Evolutionary conservation across 2,888 invertebrate species (phyloP), one percentile per base, ranked within the genome.

Genomic region (Limnephilus auricula): DNA sequence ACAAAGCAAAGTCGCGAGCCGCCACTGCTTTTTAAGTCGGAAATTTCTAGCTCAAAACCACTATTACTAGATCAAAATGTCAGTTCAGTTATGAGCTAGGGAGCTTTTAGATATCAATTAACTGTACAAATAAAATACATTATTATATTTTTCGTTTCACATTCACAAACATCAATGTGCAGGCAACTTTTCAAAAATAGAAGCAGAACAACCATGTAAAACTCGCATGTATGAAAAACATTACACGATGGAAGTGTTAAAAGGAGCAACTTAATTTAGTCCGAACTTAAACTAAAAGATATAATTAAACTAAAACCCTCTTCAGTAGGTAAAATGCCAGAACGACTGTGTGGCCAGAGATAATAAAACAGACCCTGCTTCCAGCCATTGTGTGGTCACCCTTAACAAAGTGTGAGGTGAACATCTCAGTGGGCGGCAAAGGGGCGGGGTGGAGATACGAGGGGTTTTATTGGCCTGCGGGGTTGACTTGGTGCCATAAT

Each of bases 351-450:
- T 65, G 65, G 25, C 65, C 65, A 65, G 65, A 65, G 65, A 65
- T 65, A 65, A 65, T 65, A 65, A 65, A 65, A 65, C 65, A 65
- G 25, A 65, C n/a, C 65, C 25, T n/a, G 65, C n/a, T 65, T 65
- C 65, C 65, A 84, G 40, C 37, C 30, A 37, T 12, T 40, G 37
- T 37, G 45, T 85, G 84, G 84, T 40, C 37, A n/a, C 84, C 85
- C 40, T 45, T 34, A 85, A 85, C n/a, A 85, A 34, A 82, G 82
- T 13, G 85, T n/a, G 40, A 85, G 85, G 85, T 85, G 85, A 40
- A 37, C 37, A 37, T 84, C 80, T 80, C 80, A 15, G 65, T 25
- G 65, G 25, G 25, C 25, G 65, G 25, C 65, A 25, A 65, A 65
- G 50, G 18, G 84, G 84, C 12, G 84, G n/a, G 25, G 34, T 5